Base-by-base conservation (phyloP, 2,888 invertebrate species). In the Unio pictorum region DNA sequence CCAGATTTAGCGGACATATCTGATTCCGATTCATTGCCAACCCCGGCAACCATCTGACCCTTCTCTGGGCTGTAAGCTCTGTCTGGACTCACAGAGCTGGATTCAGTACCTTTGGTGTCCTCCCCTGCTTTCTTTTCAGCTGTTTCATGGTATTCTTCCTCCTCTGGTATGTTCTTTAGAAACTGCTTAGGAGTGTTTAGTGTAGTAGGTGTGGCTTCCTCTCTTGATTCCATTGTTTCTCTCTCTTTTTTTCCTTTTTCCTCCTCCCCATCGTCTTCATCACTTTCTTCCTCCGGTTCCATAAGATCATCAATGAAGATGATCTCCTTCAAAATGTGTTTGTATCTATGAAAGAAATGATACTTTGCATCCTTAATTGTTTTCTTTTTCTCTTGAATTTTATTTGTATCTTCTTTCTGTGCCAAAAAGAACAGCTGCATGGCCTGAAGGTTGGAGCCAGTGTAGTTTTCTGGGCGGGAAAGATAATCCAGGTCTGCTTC, bases 391-490 rank as follows among this genome's bases (percentile, higher is more conserved):
- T 73, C 69, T 3, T 61, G 23, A 1, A 28, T 26, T 54, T 60
- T 45, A 1, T 28, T 54, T 11, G 61, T 64, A 26, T 64, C 64
- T 64, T 64, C 57, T 28, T 55, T 64, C 23, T 20, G n/a, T 54
- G 66, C 68, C 59, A 72, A 68, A 8, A 70, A 61, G 62, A 69
- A 66, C 60, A 69, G 71, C 67, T 81, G 82, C 54, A 86, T 63
- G 17, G 81, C 71, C 55, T 78, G 79, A 7, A 86, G 73, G 68
- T 74, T 84, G 55, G 81, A 82, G 20, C 87, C 88, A 1, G 80
- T 81, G 74, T 88, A 88, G 72, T 88, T 88, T 76, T 88, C 88
- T 3, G 88, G 87, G 60, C 81, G 78, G n/a, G 86, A 82, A 73
- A 84, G 84, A 67, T 84, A 86, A 68, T 86, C 86, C 74, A 87